phyloP scores from a whole-genome alignment of 2,797 vertebrate genomes.

The Dermochelys coriacea region DNA sequence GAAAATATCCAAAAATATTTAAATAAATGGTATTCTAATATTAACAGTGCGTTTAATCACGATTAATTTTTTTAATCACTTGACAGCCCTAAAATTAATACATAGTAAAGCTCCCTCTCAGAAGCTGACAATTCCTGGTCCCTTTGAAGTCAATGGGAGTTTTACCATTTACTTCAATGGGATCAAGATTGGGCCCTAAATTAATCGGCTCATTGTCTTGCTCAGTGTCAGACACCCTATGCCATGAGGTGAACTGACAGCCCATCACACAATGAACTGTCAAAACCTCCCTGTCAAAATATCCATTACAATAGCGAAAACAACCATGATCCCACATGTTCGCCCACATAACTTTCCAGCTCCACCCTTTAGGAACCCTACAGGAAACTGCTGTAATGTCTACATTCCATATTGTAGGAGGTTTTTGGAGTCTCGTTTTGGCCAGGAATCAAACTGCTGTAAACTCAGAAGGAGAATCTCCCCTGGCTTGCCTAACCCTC shows the following conservation, averaged over 20 bases:
- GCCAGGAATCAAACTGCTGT: constrained; percentile 9
- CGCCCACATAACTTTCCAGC: constrained; percentile 46
- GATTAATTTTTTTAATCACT: no score
- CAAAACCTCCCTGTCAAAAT: background rate
- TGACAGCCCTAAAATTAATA: background rate
- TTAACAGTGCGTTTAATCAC: no score
- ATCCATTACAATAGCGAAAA: background rate
- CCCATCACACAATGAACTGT: constrained; percentile 1
- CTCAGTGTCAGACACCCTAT: background rate
- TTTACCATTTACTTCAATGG: background rate
- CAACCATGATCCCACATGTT: constrained; percentile 12
- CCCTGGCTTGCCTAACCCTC: background rate
- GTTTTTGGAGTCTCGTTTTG: constrained; percentile 15
- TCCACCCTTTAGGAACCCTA: constrained; percentile 44
- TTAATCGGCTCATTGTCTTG: background rate
- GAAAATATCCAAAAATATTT: no score
- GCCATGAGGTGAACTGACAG: background rate
- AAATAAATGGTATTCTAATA: no score
- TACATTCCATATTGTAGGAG: background rate
- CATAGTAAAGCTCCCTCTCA: background rate
- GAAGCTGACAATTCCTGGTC: background rate
- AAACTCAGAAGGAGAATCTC: constrained; percentile 14
- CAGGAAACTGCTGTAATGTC: constrained; percentile 31
- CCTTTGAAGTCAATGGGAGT: background rate
- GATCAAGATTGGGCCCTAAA: background rate